Conservation (phyloP, 1,140 invertebrate genomes). For the Drosophila carrolli region DNA sequence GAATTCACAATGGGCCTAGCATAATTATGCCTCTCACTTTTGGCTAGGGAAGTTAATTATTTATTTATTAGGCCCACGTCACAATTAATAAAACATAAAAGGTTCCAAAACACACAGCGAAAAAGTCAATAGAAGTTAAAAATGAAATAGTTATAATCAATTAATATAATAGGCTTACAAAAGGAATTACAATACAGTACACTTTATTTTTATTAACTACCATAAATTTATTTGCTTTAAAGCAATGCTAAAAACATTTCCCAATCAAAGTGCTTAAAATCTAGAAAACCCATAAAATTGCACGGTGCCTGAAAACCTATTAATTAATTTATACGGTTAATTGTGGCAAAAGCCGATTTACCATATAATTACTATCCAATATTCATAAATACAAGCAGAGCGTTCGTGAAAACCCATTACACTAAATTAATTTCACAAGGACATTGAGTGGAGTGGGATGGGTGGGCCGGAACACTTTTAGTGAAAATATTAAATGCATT, state of each 20-base stretch:
- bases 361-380: conserved; percentile 68
- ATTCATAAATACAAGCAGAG: conserved; percentile 51
- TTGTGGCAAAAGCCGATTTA: conserved; percentile 66
- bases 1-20: conserved; percentile 7
- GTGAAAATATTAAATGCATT: conserved; percentile 57
- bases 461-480: conserved; percentile 14
- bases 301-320: conserved; percentile 31
- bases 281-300: conserved; percentile 15
- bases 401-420: conserved; percentile 59
- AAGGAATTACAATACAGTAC: too few species aligned
- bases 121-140: background rate
- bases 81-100: conserved; percentile 4
- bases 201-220: too few species aligned
- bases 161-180: background rate
- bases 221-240: too few species aligned
- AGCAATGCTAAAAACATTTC: background rate
- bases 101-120: too few species aligned
- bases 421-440: conserved; percentile 65
- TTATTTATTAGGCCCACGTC: background rate
- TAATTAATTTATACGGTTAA: conserved; percentile 65
- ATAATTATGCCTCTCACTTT: conserved; percentile 7
- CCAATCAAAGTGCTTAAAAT: conserved; percentile 9
- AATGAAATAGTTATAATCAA: background rate
- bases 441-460: conserved; percentile 2
- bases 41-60: conserved; percentile 3